Conservation (phyloP, 2,888 invertebrate species). For the Tricholauxania praeusta region DNA sequence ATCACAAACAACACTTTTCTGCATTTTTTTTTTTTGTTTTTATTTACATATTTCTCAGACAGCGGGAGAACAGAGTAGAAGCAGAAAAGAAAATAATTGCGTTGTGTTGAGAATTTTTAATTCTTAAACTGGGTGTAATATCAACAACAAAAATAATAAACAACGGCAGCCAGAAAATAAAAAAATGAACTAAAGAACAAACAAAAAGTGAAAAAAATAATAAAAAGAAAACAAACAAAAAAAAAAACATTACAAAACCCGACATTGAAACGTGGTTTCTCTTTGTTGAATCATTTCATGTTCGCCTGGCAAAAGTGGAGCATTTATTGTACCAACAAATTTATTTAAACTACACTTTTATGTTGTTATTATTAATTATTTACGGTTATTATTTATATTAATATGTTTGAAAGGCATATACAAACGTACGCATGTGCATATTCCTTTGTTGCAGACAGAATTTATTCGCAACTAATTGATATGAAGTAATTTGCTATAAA, state of each 20-base stretch:
- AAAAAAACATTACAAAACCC: slow-evolving; percentile 27
- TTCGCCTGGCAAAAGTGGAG: slow-evolving; percentile 68
- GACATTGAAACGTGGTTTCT: slow-evolving; percentile 41
- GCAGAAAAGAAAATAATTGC: slow-evolving; percentile 32
- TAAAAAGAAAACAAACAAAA: neutral
- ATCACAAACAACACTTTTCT: neutral
- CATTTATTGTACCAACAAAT: slow-evolving; percentile 67
- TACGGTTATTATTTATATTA: slow-evolving; percentile 6
- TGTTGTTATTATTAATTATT: slow-evolving; percentile 1
- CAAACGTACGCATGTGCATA: too few relatives aligned
- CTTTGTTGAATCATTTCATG: slow-evolving; percentile 52
- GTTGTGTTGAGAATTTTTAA: slow-evolving; percentile 39
- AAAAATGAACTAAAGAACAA: slow-evolving; percentile 19
- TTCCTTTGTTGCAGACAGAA: too few relatives aligned
- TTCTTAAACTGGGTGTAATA: slow-evolving; percentile 38
- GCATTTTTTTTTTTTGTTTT: slow-evolving; percentile 10
- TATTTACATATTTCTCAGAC: neutral
- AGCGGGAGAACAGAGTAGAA: neutral
- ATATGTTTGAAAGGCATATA: neutral
- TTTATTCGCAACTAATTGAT: too few relatives aligned
- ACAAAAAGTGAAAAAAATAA: slow-evolving; percentile 1
- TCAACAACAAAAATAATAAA: slow-evolving; percentile 25
- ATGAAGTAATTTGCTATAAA: too few relatives aligned
- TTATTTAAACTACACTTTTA: slow-evolving; percentile 25
- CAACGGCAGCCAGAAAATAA: slow-evolving; percentile 30